phyloP scores from a whole-genome alignment of 2,113 vertebrate species.

The Melanostigma gelatinosum region DNA sequence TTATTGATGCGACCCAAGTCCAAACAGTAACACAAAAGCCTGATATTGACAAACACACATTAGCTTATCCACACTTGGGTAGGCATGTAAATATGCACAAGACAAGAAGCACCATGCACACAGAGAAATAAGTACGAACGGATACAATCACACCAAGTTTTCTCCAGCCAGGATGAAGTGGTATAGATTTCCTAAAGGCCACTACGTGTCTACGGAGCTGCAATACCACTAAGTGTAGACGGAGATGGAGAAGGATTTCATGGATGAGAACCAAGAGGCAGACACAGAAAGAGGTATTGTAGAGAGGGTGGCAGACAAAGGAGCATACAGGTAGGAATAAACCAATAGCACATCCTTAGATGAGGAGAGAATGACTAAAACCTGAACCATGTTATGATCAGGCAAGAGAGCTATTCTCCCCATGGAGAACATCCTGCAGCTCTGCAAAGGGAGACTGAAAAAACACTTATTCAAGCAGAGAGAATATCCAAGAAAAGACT shows the following conservation, averaged over 20 bases:
- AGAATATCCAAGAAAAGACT: conserved; percentile 5
- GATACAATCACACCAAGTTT: conserved; percentile 27
- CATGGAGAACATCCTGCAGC: not conserved
- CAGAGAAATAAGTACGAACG: conserved; percentile 31
- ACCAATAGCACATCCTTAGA: not conserved
- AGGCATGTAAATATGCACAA: conserved; percentile 48
- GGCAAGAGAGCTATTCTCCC: not conserved
- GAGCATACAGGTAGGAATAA: conserved; percentile 5
- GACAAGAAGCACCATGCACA: conserved; percentile 27
- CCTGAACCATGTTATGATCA: not conserved
- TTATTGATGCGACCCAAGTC: conserved; percentile 61
- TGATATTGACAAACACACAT: conserved; percentile 58
- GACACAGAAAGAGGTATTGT: not conserved
- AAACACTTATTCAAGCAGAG: not conserved
- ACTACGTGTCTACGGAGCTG: conserved; percentile 23
- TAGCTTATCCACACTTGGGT: conserved; percentile 35
- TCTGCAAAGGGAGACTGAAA: conserved; percentile 1
- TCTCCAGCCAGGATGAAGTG: conserved; percentile 40
- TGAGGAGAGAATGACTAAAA: not conserved
- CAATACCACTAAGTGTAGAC: conserved; percentile 8
- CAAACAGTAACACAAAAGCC: conserved; percentile 48
- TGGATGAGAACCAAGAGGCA: conserved; percentile 12
- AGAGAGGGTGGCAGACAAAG: conserved; percentile 7
- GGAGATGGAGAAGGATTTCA: conserved; percentile 13
- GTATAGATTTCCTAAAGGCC: conserved; percentile 70